Percentiles rank a stretch among this genome's conserved stretches.
Evolutionary conservation across 2,113 vertebrate species (phyloP).

Genomic region (Thoracochromis brauschi): DNA sequence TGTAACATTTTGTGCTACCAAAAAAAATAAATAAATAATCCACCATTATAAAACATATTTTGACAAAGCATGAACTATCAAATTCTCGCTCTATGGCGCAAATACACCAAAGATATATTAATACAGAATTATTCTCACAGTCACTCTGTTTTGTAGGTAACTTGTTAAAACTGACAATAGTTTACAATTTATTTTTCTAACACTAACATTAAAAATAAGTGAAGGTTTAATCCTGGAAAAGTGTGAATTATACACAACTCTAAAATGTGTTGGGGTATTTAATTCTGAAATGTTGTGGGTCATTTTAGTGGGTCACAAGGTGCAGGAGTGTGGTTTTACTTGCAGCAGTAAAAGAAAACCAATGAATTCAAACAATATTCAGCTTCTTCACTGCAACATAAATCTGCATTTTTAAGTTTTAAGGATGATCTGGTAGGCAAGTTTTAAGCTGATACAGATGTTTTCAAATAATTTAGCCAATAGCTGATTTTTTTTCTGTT

Average conservation of each 20-base stretch:
- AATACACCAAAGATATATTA: background rate
- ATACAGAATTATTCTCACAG: background rate
- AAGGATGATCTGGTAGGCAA: background rate
- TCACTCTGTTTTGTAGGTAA: background rate
- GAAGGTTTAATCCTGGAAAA: background rate
- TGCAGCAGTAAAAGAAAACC: background rate
- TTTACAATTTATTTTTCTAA: background rate
- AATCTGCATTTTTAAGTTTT: background rate
- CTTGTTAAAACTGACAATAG: background rate
- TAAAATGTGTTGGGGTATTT: background rate
- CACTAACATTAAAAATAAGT: background rate
- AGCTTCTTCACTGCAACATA: background rate
- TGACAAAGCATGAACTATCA: background rate
- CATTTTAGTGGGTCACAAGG: background rate
- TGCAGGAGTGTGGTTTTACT: background rate
- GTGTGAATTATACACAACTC: background rate
- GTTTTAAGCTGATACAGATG: background rate
- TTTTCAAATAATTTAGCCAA: background rate
- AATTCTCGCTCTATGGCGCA: background rate
- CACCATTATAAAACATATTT: background rate
- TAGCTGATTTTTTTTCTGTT: background rate
- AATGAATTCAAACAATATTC: background rate
- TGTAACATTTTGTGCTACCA: background rate
- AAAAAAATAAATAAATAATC: background rate
- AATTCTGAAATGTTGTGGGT: background rate